These are phyloP conservation scores for Macrobrachium rosenbergii DNA, from an alignment of 1,140 invertebrate species.

Conservation along the genomic window DNA sequence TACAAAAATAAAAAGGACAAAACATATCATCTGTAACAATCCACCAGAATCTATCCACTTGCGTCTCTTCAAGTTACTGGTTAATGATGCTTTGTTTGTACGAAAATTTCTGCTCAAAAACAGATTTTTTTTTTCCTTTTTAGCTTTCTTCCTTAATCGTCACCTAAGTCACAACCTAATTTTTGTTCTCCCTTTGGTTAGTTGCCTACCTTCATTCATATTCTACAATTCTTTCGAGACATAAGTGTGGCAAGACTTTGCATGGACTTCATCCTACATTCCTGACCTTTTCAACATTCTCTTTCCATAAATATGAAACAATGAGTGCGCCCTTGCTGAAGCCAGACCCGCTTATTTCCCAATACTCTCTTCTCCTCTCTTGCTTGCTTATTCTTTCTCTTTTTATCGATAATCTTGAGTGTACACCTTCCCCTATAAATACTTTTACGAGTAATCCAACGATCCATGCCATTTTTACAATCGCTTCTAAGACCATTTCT, in stretches of 20 bases:
- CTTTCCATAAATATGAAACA: not conserved
- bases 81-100: not conserved
- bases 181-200: not conserved
- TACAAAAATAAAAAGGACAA: too few species aligned
- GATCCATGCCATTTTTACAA: too few species aligned
- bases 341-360: not conserved
- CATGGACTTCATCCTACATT: too few species aligned
- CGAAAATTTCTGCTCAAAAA: not conserved
- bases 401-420: not conserved
- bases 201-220: not conserved
- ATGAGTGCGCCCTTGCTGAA: not conserved
- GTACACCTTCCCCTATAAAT: too few species aligned
- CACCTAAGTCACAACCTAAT: not conserved
- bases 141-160: not conserved
- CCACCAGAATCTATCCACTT: not conserved
- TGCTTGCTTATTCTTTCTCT: not conserved
- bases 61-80: not conserved
- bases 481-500: too few species aligned
- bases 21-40: too few species aligned
- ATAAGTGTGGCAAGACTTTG: too few species aligned
- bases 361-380: not conserved
- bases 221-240: not conserved
- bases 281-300: not conserved
- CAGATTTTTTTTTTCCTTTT: too few species aligned
- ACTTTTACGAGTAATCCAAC: too few species aligned